These are phyloP conservation scores for Porites cylindrica DNA, from an alignment of 92 coral and sea anemone species.

Conservation along the genomic window DNA sequence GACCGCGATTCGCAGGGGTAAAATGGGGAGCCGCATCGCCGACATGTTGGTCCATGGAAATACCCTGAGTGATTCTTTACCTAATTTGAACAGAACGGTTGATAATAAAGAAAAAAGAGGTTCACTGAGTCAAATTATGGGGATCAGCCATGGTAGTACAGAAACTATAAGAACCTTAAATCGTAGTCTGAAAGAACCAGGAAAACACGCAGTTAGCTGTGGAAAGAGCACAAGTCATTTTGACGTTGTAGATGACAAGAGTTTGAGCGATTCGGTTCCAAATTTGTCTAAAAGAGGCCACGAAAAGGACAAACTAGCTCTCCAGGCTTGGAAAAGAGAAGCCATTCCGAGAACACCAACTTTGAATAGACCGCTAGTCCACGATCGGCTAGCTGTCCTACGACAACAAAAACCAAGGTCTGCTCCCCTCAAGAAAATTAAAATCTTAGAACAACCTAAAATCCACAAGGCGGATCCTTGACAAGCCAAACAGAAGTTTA, in stretches of 20 bases:
- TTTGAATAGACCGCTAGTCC: not conserved
- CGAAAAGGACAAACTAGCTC: not conserved
- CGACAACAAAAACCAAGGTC: not conserved
- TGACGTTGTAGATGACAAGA: not conserved
- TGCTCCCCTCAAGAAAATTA: conserved; percentile 1
- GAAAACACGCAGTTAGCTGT: not conserved
- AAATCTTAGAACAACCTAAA: conserved; percentile 22
- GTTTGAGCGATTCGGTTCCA: not conserved
- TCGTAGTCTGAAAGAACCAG: not conserved
- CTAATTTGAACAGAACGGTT: not conserved
- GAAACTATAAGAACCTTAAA: not conserved
- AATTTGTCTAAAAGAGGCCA: not conserved
- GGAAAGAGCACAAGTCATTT: not conserved
- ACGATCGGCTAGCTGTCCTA: not conserved
- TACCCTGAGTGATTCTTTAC: conserved; percentile 21
- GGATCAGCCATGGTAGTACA: not conserved
- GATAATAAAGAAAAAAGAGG: not conserved
- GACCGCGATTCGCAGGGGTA: not conserved
- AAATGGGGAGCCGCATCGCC: conserved; percentile 6
- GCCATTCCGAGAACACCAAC: not conserved
- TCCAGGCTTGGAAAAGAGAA: not conserved
- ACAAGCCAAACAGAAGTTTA: too few species aligned
- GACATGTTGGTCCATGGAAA: not conserved
- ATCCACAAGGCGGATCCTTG: not conserved
- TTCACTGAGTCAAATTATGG: not conserved